Conservation (phyloP, 1,140 invertebrate species). For the Epicauta chinensis region DNA sequence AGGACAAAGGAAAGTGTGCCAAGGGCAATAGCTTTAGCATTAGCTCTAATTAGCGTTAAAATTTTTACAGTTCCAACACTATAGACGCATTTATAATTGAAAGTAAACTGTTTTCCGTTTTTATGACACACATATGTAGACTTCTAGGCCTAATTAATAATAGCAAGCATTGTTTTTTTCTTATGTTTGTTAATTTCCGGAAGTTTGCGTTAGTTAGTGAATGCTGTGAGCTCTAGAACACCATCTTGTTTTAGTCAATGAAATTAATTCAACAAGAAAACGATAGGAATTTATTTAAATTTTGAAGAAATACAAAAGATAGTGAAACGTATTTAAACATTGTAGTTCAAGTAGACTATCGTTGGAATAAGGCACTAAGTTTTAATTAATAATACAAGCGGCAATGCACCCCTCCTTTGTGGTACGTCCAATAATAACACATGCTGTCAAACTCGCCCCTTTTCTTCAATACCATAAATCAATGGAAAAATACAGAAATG, state of each 20-base stretch:
- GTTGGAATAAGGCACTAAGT: conserved; percentile 31
- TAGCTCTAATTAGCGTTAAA: conserved; percentile 14
- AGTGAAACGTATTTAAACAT: conserved; percentile 2
- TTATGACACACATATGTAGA: too few species aligned
- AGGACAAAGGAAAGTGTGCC: conserved; percentile 17
- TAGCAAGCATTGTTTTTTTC: conserved; percentile 1
- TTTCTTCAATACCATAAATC: too few species aligned
- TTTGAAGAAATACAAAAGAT: too few species aligned
- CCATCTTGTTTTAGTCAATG: conserved; percentile 24
- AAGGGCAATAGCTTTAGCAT: conserved; percentile 27
- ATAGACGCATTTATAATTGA: not conserved
- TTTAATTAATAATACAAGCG: conserved; percentile 10
- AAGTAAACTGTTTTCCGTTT: not conserved
- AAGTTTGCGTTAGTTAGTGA: conserved; percentile 11
- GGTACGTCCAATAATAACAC: conserved; percentile 33
- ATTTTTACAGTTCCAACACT: not conserved
- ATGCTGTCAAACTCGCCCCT: conserved; percentile 14
- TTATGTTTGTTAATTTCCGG: too few species aligned
- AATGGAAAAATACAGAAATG: too few species aligned
- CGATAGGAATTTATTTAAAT: conserved; percentile 10
- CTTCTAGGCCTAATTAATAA: conserved; percentile 12
- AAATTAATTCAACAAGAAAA: conserved; percentile 12
- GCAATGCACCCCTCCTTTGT: conserved; percentile 36
- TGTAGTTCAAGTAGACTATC: conserved; percentile 18
- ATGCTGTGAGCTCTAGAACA: conserved; percentile 32